Percentiles rank a stretch among this genome's conserved stretches.
Evolutionary conservation across 2,113 vertebrate genomes (phyloP).

Genomic region (Bufo bufo): DNA sequence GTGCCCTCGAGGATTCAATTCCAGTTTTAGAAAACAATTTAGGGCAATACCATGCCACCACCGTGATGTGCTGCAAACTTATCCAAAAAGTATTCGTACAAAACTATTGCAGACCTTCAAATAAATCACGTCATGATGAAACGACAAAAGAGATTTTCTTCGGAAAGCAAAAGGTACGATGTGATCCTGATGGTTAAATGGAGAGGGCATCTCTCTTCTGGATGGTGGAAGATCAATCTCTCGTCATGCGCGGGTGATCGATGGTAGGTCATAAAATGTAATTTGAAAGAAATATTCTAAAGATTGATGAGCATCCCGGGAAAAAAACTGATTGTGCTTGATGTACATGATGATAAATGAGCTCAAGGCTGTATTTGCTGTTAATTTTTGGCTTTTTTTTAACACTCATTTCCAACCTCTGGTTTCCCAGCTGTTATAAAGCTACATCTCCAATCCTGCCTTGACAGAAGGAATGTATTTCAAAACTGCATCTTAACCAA

Average conservation of each 20-base stretch:
- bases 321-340: neutral
- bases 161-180: too few relatives aligned
- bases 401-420: neutral
- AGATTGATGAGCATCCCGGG: neutral
- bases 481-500: too few relatives aligned
- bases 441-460: neutral
- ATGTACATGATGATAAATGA: slow-evolving; percentile 9
- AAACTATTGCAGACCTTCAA: too few relatives aligned
- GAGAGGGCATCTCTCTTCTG: neutral
- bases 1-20: too few relatives aligned
- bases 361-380: too few relatives aligned
- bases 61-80: too few relatives aligned
- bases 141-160: neutral
- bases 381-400: neutral
- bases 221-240: neutral
- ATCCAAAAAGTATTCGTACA: too few relatives aligned
- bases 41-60: too few relatives aligned
- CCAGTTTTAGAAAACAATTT: too few relatives aligned
- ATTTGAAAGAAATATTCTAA: neutral
- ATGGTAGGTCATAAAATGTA: neutral
- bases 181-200: neutral
- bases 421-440: neutral
- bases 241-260: neutral
- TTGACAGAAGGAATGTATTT: neutral
- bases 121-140: too few relatives aligned